Conservation (phyloP, 1,140 invertebrate genomes). For the Hylaeus volcanicus region DNA sequence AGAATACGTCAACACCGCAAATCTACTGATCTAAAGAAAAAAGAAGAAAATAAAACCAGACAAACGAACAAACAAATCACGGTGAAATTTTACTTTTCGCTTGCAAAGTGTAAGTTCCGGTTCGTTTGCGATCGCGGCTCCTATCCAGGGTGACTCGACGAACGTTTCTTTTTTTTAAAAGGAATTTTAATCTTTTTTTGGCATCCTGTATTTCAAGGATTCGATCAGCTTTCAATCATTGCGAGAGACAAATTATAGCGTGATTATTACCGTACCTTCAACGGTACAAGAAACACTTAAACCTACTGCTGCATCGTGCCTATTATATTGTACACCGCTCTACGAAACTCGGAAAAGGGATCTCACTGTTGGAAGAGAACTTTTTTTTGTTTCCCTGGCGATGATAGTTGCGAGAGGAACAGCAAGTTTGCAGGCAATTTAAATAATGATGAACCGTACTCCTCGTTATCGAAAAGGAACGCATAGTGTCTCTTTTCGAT, state of each 20-base stretch:
- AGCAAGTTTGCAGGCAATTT: conserved; percentile 3
- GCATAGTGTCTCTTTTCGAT: neutral
- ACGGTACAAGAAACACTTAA: conserved; percentile 40
- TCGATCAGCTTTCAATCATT: neutral
- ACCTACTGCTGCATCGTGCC: conserved; percentile 57
- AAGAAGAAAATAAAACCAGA: too few relatives aligned
- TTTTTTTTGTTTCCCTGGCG: neutral
- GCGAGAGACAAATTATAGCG: conserved; percentile 22
- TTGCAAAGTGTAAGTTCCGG: conserved; percentile 7
- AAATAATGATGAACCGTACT: neutral
- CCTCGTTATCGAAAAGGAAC: neutral
- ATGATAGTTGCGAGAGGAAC: neutral
- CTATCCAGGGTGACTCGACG: neutral
- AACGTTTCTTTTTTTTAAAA: too few relatives aligned
- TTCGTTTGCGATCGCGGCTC: conserved; percentile 51
- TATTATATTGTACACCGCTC: conserved; percentile 41
- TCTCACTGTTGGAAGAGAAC: conserved; percentile 11
- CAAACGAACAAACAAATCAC: neutral
- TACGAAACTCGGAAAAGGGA: conserved; percentile 23
- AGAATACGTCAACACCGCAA: neutral
- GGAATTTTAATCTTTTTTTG: too few relatives aligned
- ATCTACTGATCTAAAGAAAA: neutral
- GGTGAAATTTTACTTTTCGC: conserved; percentile 18
- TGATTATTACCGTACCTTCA: conserved; percentile 26
- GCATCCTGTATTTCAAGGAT: too few relatives aligned